These are phyloP conservation scores for Mythimna impura DNA, from an alignment of 2,888 invertebrate genomes.

Conservation along the genomic window DNA sequence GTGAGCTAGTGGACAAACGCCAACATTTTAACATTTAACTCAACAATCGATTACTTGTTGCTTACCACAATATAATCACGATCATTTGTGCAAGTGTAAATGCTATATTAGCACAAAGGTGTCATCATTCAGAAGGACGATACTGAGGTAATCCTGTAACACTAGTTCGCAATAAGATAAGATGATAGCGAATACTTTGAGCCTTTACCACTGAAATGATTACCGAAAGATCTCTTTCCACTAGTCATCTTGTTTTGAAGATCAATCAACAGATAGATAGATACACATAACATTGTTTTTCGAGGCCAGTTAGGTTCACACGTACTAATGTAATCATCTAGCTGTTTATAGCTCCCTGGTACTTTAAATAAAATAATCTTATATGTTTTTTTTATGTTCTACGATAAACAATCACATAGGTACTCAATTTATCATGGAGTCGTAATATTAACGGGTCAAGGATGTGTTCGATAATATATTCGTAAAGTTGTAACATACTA, in stretches of 20 bases:
- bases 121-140: background rate
- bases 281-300: slow-evolving; percentile 3
- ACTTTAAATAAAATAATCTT: slow-evolving; percentile 2
- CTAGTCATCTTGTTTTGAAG: slow-evolving; percentile 38
- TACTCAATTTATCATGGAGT: slow-evolving; percentile 8
- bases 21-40: background rate
- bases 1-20: background rate
- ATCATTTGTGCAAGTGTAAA: background rate
- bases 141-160: background rate
- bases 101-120: background rate
- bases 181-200: background rate
- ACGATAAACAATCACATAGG: slow-evolving; percentile 12
- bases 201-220: background rate
- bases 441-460: slow-evolving; percentile 42
- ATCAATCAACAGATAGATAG: slow-evolving; percentile 17
- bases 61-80: background rate
- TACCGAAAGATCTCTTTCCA: background rate
- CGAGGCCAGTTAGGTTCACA: slow-evolving; percentile 21
- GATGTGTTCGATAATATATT: slow-evolving; percentile 32
- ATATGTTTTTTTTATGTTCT: background rate
- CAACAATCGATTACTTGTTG: background rate
- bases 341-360: background rate
- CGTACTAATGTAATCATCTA: slow-evolving; percentile 27
- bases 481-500: slow-evolving; percentile 17
- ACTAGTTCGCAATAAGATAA: slow-evolving; percentile 4